phyloP scores from a whole-genome alignment of 2,888 invertebrate species.

The Cyclophora albipunctata region DNA sequence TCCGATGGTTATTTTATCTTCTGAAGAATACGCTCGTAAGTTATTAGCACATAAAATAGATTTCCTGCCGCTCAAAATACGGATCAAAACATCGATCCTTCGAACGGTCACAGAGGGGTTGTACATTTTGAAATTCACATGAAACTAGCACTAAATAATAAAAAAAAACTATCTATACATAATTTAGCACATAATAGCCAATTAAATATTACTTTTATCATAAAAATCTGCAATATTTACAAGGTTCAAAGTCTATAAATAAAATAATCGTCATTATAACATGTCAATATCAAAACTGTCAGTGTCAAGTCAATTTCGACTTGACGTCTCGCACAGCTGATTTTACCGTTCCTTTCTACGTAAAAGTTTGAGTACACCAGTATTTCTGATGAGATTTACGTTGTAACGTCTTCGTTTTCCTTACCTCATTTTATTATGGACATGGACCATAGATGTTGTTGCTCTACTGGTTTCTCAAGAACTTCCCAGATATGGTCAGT shows the following conservation, averaged over 20 bases:
- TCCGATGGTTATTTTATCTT: slow-evolving; percentile 81
- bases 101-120: slow-evolving; percentile 56
- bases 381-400: too few species aligned
- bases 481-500: too few species aligned
- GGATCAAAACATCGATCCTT: slow-evolving; percentile 68
- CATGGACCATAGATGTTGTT: too few species aligned
- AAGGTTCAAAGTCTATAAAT: slow-evolving; percentile 58
- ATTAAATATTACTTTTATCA: slow-evolving; percentile 11
- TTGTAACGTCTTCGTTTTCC: too few species aligned
- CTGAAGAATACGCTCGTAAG: slow-evolving; percentile 60
- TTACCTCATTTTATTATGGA: too few species aligned
- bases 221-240: slow-evolving; percentile 34
- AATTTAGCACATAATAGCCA: too few species aligned
- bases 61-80: slow-evolving; percentile 61
- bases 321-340: slow-evolving; percentile 18
- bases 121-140: slow-evolving; percentile 36
- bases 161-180: background rate
- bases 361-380: background rate
- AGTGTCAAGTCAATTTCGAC: too few species aligned
- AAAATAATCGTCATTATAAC: slow-evolving; percentile 5
- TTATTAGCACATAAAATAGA: slow-evolving; percentile 48
- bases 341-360: slow-evolving; percentile 4
- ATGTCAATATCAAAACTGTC: background rate
- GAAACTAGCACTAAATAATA: slow-evolving; percentile 1
- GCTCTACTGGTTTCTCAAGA: too few species aligned